These are phyloP conservation scores for Clarias magur DNA, from an alignment of 2,113 vertebrate species.

Conservation along the genomic window DNA sequence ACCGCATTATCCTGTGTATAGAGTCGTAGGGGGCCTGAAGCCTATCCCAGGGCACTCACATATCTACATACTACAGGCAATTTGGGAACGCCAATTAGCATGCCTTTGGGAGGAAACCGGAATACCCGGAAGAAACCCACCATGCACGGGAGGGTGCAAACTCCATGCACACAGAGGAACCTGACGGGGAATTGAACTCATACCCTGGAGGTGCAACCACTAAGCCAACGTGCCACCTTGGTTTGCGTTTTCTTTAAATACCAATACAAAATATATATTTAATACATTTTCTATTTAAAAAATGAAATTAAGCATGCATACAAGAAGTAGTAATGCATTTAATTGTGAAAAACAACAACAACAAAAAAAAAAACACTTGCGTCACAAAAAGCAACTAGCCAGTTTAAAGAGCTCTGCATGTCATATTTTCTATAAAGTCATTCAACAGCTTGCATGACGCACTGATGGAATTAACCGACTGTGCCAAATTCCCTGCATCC, in stretches of 20 bases:
- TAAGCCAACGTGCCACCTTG: too few species aligned
- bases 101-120: too few species aligned
- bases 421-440: conserved; percentile 1
- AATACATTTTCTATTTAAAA: not conserved
- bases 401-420: not conserved
- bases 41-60: too few species aligned
- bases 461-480: conserved; percentile 20
- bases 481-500: not conserved
- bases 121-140: too few species aligned
- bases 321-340: not conserved
- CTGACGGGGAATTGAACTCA: too few species aligned
- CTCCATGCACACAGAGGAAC: too few species aligned
- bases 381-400: not conserved
- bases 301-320: not conserved
- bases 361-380: not conserved
- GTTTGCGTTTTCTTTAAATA: not conserved
- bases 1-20: too few species aligned
- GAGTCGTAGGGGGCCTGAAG: too few species aligned
- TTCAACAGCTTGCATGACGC: not conserved
- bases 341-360: not conserved
- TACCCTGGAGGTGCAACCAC: too few species aligned
- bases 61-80: too few species aligned
- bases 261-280: not conserved
- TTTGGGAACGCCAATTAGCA: too few species aligned
- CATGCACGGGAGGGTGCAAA: too few species aligned